A percentile compares a stretch with the other conserved stretches of the same genome.
Evolutionary conservation across 2,797 vertebrate species (phyloP).

Genomic region (Sphenodon punctatus): DNA sequence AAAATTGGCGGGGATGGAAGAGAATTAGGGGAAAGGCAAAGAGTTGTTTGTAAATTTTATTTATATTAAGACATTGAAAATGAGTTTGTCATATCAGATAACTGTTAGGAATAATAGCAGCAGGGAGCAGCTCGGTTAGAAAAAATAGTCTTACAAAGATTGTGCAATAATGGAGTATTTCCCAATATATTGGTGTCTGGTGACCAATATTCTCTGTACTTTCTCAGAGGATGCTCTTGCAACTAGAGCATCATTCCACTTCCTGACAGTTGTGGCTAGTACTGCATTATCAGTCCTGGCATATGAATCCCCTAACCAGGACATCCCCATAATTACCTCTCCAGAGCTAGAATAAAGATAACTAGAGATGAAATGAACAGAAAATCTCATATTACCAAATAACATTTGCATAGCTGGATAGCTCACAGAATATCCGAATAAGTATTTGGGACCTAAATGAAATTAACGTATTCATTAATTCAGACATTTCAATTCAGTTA

Average conservation of each 20-base stretch:
- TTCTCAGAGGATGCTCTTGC: background rate
- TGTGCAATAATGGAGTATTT: background rate
- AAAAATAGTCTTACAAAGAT: background rate
- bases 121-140: background rate
- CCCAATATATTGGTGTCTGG: background rate
- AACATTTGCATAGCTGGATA: no score
- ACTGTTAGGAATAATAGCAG: background rate
- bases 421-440: no score
- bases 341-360: no score
- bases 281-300: background rate
- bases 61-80: background rate
- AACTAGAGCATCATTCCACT: fast-evolving
- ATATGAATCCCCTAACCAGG: background rate
- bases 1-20: no score
- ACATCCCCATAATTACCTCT: background rate
- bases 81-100: background rate
- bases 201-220: background rate
- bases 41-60: background rate
- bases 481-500: no score
- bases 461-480: no score
- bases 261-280: background rate
- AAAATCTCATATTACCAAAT: no score
- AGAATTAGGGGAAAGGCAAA: background rate
- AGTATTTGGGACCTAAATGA: no score
- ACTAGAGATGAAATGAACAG: no score